Evolutionary conservation across 2,888 invertebrate genomes (phyloP), one percentile per base, ranked within the genome.

Genomic region (Orthosia gothica): DNA sequence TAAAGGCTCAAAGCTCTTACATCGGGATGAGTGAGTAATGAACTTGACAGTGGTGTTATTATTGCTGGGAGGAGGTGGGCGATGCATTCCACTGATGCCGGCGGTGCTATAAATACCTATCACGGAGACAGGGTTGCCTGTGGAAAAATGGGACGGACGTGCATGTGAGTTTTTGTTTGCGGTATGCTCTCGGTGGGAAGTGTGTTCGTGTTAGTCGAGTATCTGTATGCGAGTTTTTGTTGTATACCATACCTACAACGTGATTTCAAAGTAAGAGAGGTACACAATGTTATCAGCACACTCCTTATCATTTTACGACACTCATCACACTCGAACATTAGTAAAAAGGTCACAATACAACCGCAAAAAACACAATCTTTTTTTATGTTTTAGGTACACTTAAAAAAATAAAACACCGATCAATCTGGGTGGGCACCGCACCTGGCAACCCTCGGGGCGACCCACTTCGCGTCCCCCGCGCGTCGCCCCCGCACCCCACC

Each of bases 41-140:
- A 95, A 95, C 96, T 96, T 96, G 95, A 96, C 95, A 95, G 94
- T 95, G 94, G 93, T 89, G 91, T 91, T 93, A 91, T 92, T 94
- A 93, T 92, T 91, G 89, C 88, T 84, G 79, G 89, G 85, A 78
- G 88, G 89, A 91, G 91, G 93, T 92, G 93, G 93, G 93, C 92
- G 92, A 89, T 86, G 92, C 94, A 94, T 94, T 93, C 94, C 92
- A 81, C 84, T 74, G 76, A 71, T 78, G 85, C 82, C 85, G 83
- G 74, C 84, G 74, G 49, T 75, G 87, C 91, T 93, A 93, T 93
- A 93, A 92, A 93, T 92, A 92, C 87, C 88, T 89, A 89, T 86
- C 82, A 76, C 58, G 72, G 76, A 74, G 83, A 68, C 77, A 89
- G 89, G 89, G 89, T 66, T 89, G 89, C 58, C 87, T 40, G 72